Base-by-base conservation (phyloP, 1,140 invertebrate genomes). In the Pseudomyrmex sp. region DNA sequence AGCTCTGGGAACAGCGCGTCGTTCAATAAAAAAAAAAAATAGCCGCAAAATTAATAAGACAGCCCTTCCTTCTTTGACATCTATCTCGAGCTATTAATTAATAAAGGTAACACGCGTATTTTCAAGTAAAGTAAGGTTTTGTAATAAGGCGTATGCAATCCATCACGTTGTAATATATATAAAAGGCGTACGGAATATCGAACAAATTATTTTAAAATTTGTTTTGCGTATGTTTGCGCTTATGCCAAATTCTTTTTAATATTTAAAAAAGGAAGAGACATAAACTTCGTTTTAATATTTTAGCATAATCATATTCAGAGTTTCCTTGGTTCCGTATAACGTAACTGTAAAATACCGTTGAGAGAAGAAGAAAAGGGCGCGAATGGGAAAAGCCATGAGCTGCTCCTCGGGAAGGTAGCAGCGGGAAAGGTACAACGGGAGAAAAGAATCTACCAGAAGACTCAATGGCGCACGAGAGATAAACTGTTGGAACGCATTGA, bases 381-480 rank as follows among this genome's bases (percentile, higher is more conserved):
- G 62, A 82, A 68, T 74, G 46, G 46, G 44, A 46, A 73, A 23
- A 85, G 50, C 15, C 26, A 20, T 15, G 56, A 12, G 48, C 18
- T 63, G 54, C 58, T 13, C 46, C 50, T 10, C 52, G 52, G 23
- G 35, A 48, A 75, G 18, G 85, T 52, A 77, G 66, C 63, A 35
- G 26, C 65, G 75, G 44, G 50, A 58, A 85, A 83, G 72, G 86
- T 83, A 79, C 62, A 52, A 72, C 63, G 15, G n/a, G 46, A 72
- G 20, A 35, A 72, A 70, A 72, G 76, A 70, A 18, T 23, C 66
- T 80, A 54, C 68, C 76, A 70, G 54, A 56, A 79, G 74, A 54
- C 54, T 84, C 83, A 84, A 82, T 84, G 83, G 66, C 76, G 75
- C 76, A 80, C 83, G 50, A 84, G 83, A 84, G 76, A 84, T 84